Evolutionary conservation across 2,113 vertebrate genomes (phyloP).

Genomic region (Cyprinodon variegatus): DNA sequence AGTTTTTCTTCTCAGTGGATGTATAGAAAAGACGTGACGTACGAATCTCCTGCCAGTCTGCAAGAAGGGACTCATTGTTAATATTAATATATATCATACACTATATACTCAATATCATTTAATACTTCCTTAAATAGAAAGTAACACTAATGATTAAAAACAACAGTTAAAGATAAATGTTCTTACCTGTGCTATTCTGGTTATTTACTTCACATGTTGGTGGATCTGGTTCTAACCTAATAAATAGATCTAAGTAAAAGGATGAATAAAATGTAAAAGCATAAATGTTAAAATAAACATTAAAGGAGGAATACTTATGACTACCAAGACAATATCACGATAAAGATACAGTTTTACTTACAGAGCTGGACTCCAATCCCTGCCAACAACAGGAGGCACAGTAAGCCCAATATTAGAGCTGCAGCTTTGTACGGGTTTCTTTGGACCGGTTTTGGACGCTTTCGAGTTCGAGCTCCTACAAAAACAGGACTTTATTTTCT

Average conservation of each 20-base stretch:
- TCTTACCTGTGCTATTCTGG: background rate
- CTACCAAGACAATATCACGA: background rate
- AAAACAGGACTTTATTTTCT: background rate
- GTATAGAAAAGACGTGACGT: slow-evolving; percentile 17
- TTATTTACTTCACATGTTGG: accelerated
- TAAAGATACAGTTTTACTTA: slow-evolving; percentile 7
- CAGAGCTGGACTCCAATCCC: slow-evolving; percentile 10
- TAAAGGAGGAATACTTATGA: background rate
- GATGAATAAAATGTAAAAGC: background rate
- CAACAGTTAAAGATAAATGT: background rate
- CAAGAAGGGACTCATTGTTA: background rate
- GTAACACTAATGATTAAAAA: background rate
- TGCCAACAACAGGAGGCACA: slow-evolving; percentile 22
- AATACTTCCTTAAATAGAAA: background rate
- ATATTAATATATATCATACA: background rate
- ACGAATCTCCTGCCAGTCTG: background rate
- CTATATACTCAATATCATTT: background rate
- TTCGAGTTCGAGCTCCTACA: background rate
- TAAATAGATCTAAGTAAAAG: background rate
- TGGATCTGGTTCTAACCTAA: accelerated
- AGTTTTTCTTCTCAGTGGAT: slow-evolving; percentile 19
- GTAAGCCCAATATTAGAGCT: background rate
- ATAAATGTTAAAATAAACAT: background rate
- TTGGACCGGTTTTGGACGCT: background rate
- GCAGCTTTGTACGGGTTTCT: background rate